These are phyloP conservation scores for Drosophila subobscura DNA, from an alignment of 1,140 invertebrate genomes.

Conservation along the genomic window DNA sequence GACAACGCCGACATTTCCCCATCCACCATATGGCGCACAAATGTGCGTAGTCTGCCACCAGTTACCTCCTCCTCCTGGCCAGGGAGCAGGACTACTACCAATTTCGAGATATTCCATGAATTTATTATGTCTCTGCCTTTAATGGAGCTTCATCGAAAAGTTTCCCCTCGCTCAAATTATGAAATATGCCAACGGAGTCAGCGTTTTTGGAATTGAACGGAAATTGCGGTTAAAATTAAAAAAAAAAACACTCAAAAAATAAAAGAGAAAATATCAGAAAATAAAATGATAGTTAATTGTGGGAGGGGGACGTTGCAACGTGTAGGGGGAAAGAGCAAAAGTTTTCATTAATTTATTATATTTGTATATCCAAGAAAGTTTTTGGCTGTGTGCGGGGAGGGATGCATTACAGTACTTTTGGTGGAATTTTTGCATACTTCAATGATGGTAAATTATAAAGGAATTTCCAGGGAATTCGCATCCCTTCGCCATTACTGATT, in stretches of 20 bases:
- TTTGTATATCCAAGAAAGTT: neutral
- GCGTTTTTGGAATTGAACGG: conserved; percentile 29
- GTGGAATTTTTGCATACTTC: neutral
- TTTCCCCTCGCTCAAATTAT: conserved; percentile 32
- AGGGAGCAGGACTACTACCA: neutral
- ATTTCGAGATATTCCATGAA: conserved; percentile 42
- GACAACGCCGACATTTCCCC: neutral
- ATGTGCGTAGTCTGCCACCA: conserved; percentile 15
- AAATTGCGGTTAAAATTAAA: conserved; percentile 24
- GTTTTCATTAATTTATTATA: conserved; percentile 12
- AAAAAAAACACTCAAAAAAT: neutral
- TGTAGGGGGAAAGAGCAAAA: conserved; percentile 1
- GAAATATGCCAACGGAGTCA: conserved; percentile 20
- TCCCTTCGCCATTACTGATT: neutral
- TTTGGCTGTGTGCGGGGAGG: too few relatives aligned
- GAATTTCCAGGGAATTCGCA: too few relatives aligned
- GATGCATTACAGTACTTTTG: too few relatives aligned
- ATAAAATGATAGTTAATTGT: conserved; percentile 20
- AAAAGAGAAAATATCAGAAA: conserved; percentile 4
- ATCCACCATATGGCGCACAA: neutral
- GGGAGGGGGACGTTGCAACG: neutral
- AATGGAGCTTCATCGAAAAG: conserved; percentile 39
- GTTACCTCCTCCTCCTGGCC: neutral
- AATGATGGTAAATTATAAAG: too few relatives aligned
- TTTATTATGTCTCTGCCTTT: conserved; percentile 43